These are phyloP conservation scores for Camelus bactrianus DNA, from an alignment of 2,113 vertebrate species.

Conservation along the genomic window DNA sequence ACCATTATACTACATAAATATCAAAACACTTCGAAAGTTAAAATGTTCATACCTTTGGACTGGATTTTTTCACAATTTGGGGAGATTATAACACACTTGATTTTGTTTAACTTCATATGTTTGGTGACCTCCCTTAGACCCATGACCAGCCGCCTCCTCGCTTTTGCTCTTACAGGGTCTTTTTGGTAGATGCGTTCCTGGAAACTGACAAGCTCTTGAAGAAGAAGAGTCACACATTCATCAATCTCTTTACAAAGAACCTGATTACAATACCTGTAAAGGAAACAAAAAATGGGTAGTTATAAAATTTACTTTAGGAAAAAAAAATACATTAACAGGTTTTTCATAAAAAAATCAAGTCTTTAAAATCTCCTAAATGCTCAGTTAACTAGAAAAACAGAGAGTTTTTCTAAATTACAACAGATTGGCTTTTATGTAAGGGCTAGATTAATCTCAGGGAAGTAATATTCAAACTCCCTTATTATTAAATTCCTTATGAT, in stretches of 20 bases:
- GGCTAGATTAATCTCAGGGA: neutral
- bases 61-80: conserved; percentile 99
- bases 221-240: conserved; percentile 95
- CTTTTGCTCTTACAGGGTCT: conserved; percentile 96
- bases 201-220: conserved; percentile 98
- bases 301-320: neutral
- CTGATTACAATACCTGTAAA: conserved; percentile 97
- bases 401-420: conserved; percentile 18
- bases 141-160: conserved; percentile 97
- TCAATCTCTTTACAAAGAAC: conserved; percentile 99
- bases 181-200: conserved; percentile 98
- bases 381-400: conserved; percentile 5
- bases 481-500: neutral
- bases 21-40: neutral
- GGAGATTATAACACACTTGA: conserved; percentile 98
- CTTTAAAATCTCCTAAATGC: neutral
- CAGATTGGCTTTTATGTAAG: neutral
- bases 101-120: conserved; percentile 98
- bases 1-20: neutral
- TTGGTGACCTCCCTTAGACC: conserved; percentile 98
- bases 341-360: neutral
- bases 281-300: neutral
- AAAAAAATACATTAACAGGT: conserved; percentile 28
- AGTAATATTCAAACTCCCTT: neutral
- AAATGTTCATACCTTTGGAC: conserved; percentile 92